Conservation (phyloP, 2,888 invertebrate genomes). For the Vannuccia rotundouncinata region DNA sequence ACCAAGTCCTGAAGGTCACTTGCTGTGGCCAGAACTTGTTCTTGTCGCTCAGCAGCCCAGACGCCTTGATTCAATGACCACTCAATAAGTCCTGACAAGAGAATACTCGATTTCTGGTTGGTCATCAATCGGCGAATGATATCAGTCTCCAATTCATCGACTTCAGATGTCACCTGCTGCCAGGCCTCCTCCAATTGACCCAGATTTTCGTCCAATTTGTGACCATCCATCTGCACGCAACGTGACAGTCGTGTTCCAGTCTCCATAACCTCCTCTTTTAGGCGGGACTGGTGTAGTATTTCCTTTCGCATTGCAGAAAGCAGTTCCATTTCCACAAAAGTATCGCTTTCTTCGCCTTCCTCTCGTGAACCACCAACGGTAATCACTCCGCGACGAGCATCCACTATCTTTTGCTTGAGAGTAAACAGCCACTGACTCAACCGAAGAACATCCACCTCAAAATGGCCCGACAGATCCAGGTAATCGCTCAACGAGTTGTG, state of each 20-base stretch:
- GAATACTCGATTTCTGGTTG: background rate
- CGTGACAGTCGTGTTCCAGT: background rate
- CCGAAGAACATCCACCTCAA: conserved; percentile 1
- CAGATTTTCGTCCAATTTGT: background rate
- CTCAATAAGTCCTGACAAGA: background rate
- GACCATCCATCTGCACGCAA: background rate
- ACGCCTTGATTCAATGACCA: background rate
- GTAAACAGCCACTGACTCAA: conserved; percentile 6
- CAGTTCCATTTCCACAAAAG: background rate
- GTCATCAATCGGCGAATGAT: background rate
- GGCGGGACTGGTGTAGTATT: background rate
- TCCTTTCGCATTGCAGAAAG: background rate
- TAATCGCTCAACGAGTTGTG: background rate
- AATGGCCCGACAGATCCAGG: background rate
- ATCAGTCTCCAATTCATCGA: background rate
- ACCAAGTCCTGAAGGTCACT: background rate
- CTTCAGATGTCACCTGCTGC: background rate
- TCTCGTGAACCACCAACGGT: background rate
- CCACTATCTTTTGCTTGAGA: background rate
- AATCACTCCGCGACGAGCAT: background rate
- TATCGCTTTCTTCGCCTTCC: background rate
- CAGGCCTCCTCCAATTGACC: conserved; percentile 15
- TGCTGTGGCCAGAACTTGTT: background rate
- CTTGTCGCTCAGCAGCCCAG: background rate
- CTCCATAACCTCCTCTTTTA: conserved; percentile 1